A percentile compares a stretch with the other conserved stretches of the same genome.
Evolutionary conservation across 2,888 invertebrate genomes (phyloP).

Genomic region (Polymixis lichenea): DNA sequence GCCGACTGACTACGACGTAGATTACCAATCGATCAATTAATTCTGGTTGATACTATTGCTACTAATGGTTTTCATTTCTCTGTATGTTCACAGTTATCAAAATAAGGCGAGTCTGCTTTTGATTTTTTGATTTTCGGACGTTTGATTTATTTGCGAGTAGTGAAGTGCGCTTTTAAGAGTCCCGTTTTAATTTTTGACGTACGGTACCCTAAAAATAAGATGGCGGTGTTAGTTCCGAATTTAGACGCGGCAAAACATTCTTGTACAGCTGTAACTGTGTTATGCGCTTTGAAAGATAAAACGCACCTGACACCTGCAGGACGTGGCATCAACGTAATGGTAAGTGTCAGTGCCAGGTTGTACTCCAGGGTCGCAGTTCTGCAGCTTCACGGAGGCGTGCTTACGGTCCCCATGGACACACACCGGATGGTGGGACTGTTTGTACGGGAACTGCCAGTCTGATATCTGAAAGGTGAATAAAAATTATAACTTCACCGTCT

Average conservation of each 20-base stretch:
- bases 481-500: not conserved
- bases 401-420: slow-evolving; percentile 94
- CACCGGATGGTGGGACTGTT: slow-evolving; percentile 95
- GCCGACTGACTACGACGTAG: not conserved
- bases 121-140: too few relatives aligned
- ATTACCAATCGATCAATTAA: not conserved
- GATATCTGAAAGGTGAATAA: slow-evolving; percentile 85
- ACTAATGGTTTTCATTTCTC: not conserved
- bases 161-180: too few relatives aligned
- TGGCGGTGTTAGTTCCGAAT: not conserved
- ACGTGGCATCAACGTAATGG: slow-evolving; percentile 94
- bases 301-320: slow-evolving; percentile 92
- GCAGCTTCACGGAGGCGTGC: slow-evolving; percentile 92
- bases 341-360: slow-evolving; percentile 93
- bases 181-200: too few relatives aligned
- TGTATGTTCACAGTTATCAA: not conserved
- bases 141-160: too few relatives aligned
- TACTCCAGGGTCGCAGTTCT: slow-evolving; percentile 94
- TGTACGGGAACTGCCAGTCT: slow-evolving; percentile 97
- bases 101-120: not conserved
- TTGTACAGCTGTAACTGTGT: not conserved
- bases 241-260: not conserved
- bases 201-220: not conserved
- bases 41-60: not conserved
- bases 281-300: not conserved